These are phyloP conservation scores for Tetragnatha versicolor DNA, from an alignment of 1,140 invertebrate species.

Conservation along the genomic window DNA sequence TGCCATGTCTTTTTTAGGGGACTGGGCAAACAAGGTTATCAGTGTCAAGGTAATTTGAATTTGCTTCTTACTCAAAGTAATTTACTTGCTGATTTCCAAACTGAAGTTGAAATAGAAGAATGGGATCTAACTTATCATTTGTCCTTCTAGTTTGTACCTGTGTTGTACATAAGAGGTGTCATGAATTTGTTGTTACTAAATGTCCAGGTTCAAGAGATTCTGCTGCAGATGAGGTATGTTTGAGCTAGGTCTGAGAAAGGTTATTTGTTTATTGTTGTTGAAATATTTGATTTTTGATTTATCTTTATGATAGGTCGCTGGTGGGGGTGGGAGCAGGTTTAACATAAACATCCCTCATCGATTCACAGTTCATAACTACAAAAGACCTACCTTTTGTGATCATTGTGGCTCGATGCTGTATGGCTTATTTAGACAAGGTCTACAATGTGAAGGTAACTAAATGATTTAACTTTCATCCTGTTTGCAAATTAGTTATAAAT, in stretches of 20 bases:
- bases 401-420: slow-evolving; percentile 97
- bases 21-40: slow-evolving; percentile 98
- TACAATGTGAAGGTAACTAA: slow-evolving; percentile 90
- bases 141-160: slow-evolving; percentile 84
- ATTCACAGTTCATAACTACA: slow-evolving; percentile 86
- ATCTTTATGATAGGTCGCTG: slow-evolving; percentile 29
- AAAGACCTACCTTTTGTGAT: slow-evolving; percentile 98
- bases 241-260: background rate
- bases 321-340: slow-evolving; percentile 79
- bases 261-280: background rate
- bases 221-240: slow-evolving; percentile 68
- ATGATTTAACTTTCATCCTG: background rate
- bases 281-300: background rate
- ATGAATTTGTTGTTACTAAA: slow-evolving; percentile 90
- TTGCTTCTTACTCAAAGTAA: slow-evolving; percentile 34
- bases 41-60: slow-evolving; percentile 90
- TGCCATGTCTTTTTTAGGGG: slow-evolving; percentile 79
- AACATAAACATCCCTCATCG: slow-evolving; percentile 98
- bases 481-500: no score
- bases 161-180: slow-evolving; percentile 97
- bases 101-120: background rate
- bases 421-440: slow-evolving; percentile 93
- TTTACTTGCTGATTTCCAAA: background rate
- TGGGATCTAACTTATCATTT: background rate
- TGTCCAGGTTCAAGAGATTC: slow-evolving; percentile 89